A percentile compares a stretch with the other conserved stretches of the same genome.
These are phyloP conservation scores for Thyatira batis DNA, from an alignment of 2,888 invertebrate genomes.

Conservation along the genomic window DNA sequence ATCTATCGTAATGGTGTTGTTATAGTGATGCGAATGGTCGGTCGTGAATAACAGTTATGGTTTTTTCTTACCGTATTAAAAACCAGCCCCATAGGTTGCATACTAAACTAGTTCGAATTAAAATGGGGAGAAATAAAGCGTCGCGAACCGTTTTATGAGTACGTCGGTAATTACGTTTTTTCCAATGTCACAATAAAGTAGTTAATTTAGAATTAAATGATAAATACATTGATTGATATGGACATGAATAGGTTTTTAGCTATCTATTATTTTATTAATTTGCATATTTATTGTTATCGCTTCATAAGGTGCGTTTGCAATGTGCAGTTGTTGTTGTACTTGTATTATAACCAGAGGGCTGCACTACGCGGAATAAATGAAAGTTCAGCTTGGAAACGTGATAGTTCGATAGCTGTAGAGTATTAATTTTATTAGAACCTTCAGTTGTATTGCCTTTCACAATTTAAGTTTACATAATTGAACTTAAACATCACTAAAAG, in stretches of 20 bases:
- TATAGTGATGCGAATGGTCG: constrained; percentile 42
- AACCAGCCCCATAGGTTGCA: constrained; percentile 17
- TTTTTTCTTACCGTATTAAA: constrained; percentile 25
- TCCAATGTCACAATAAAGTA: background rate
- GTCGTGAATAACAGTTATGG: constrained; percentile 37
- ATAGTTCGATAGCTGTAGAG: background rate
- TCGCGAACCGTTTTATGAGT: constrained; percentile 22
- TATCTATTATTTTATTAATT: constrained; percentile 24
- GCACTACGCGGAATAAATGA: constrained; percentile 6
- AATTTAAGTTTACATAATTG: background rate
- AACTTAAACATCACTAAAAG: background rate
- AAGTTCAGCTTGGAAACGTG: constrained; percentile 17
- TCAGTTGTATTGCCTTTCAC: background rate
- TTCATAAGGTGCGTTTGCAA: constrained; percentile 22
- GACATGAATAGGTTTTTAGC: constrained; percentile 11
- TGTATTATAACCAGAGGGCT: constrained; percentile 12
- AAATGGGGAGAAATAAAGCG: constrained; percentile 21
- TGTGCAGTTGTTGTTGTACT: constrained; percentile 15
- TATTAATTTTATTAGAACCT: background rate
- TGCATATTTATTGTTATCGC: constrained; percentile 29
- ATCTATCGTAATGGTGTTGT: constrained; percentile 26
- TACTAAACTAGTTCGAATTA: constrained; percentile 35
- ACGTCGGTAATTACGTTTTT: constrained; percentile 18
- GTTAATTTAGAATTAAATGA: background rate
- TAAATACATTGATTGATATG: constrained; percentile 2